A percentile compares a stretch with the other conserved stretches of the same genome.
Evolutionary conservation across 2,797 vertebrate species (phyloP).

Genomic region (Mus spretus): DNA sequence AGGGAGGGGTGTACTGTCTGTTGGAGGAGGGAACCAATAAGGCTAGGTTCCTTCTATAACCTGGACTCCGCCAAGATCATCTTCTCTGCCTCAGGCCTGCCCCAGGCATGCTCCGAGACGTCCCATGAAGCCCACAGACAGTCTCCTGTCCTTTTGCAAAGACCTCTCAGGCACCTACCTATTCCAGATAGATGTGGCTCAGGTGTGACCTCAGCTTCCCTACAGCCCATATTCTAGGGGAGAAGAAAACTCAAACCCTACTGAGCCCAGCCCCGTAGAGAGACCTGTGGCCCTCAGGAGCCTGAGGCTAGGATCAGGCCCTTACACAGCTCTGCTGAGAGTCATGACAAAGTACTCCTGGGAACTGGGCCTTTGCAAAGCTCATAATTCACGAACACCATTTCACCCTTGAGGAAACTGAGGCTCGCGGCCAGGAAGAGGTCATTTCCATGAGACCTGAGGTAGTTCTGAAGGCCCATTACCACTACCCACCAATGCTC

Average conservation of each 20-base stretch:
- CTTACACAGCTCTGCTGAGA: background rate
- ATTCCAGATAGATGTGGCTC: background rate
- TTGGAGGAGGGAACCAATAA: background rate
- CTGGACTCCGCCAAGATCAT: background rate
- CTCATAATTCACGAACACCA: background rate
- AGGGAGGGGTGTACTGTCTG: background rate
- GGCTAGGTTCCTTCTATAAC: background rate
- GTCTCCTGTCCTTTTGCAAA: background rate
- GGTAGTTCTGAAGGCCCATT: background rate
- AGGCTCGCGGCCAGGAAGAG: background rate
- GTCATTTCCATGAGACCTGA: background rate
- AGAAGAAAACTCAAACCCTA: slow-evolving; percentile 13
- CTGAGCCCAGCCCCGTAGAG: background rate
- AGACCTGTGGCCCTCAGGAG: background rate
- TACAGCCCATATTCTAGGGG: background rate
- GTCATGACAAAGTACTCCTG: background rate
- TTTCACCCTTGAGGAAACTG: slow-evolving; percentile 12
- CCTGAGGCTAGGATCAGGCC: background rate
- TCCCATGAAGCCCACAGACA: background rate
- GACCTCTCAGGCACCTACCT: background rate
- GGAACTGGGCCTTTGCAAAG: background rate
- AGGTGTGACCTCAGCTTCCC: background rate
- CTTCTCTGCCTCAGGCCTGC: background rate
- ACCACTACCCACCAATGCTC: accelerated
- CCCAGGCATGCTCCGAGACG: background rate